Evolutionary conservation across 2,113 vertebrate species (phyloP).

Genomic region (Phalacrocorax aristotelis): DNA sequence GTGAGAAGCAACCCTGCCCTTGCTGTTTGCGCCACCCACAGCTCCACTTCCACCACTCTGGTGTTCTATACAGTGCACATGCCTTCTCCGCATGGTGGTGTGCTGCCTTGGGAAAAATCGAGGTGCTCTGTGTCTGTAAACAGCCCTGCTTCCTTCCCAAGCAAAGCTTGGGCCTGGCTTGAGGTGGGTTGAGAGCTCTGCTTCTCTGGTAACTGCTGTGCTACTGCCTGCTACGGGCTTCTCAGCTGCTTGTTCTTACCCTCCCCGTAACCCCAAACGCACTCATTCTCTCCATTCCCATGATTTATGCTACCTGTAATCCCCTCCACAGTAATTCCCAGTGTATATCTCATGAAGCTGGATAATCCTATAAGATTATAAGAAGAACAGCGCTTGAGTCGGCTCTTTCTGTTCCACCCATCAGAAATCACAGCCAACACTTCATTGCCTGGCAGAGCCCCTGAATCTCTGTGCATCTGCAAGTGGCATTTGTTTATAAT

Average conservation of each 20-base stretch:
- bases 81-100: neutral
- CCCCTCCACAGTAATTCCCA: neutral
- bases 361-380: neutral
- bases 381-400: neutral
- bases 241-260: neutral
- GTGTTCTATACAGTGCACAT: accelerated
- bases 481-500: neutral
- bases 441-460: neutral
- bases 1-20: neutral
- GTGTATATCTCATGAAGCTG: neutral
- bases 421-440: neutral
- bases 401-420: neutral
- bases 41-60: neutral
- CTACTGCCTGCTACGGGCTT: accelerated
- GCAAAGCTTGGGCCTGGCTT: neutral
- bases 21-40: neutral
- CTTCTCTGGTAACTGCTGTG: neutral
- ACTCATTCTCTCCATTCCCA: neutral
- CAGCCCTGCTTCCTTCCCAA: neutral
- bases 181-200: neutral
- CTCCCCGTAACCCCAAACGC: neutral
- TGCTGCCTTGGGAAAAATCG: neutral
- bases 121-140: neutral
- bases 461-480: neutral
- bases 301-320: neutral